These are phyloP conservation scores for Drosophila triauraria DNA, from an alignment of 1,140 invertebrate species.

Conservation along the genomic window DNA sequence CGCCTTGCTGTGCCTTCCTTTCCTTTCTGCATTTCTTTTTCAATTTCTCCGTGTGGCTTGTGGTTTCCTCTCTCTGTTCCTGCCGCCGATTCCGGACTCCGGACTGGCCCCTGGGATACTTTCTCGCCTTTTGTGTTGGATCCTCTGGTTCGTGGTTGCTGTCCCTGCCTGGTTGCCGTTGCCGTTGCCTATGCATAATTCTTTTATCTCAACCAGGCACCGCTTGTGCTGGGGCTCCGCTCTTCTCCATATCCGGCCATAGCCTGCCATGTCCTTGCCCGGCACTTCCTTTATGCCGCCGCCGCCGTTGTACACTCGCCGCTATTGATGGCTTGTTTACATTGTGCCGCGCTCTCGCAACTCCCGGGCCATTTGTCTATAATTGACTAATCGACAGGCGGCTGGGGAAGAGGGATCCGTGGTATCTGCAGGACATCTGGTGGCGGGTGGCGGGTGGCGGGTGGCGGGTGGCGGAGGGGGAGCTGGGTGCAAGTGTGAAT, in stretches of 20 bases:
- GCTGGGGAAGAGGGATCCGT: conserved; percentile 24
- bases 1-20: not conserved
- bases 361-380: conserved; percentile 79
- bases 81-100: conserved; percentile 13
- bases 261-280: not conserved
- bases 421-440: not conserved
- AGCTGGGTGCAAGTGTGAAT: not conserved
- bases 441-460: too few relatives aligned
- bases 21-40: conserved; percentile 42
- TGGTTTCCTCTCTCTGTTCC: conserved; percentile 57
- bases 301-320: conserved; percentile 18
- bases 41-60: conserved; percentile 64
- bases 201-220: conserved; percentile 67
- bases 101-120: conserved; percentile 23
- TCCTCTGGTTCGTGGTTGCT: not conserved
- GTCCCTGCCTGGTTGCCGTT: conserved; percentile 10
- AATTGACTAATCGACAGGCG: conserved; percentile 80
- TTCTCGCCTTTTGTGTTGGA: conserved; percentile 55
- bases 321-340: conserved; percentile 81
- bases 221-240: conserved; percentile 10
- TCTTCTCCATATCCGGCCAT: not conserved
- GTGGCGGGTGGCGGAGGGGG: too few relatives aligned
- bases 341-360: conserved; percentile 56
- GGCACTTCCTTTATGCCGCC: not conserved
- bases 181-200: conserved; percentile 78